Evolutionary conservation across 2,113 vertebrate species (phyloP).

Genomic region (Oryzias celebensis): DNA sequence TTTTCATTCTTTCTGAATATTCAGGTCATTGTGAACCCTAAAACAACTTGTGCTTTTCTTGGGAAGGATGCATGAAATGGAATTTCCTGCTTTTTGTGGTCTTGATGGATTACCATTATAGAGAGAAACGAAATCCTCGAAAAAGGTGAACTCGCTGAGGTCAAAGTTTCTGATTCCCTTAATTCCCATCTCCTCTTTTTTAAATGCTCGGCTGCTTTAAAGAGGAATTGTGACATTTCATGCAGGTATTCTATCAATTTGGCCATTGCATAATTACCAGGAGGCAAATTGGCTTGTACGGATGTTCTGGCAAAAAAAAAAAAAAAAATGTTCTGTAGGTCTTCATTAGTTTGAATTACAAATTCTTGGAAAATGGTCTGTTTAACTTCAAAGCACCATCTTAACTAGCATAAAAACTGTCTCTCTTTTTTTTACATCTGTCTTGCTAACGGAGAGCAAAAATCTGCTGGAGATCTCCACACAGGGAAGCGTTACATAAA

Average conservation of each 20-base stretch:
- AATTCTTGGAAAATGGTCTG: conserved; percentile 2
- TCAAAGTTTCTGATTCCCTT: conserved; percentile 10
- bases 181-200: conserved; percentile 8
- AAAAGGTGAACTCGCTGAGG: neutral
- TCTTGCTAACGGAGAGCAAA: conserved; percentile 25
- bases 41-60: neutral
- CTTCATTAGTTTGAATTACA: conserved; percentile 17
- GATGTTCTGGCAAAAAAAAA: conserved; percentile 8
- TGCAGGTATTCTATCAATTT: conserved; percentile 21
- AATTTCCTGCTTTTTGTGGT: neutral
- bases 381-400: conserved; percentile 6
- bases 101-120: neutral
- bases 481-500: conserved; percentile 12
- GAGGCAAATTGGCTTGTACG: conserved; percentile 20
- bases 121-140: neutral
- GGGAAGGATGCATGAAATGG: neutral
- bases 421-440: conserved; percentile 2
- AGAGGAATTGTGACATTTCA: conserved; percentile 22
- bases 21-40: neutral
- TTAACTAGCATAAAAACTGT: conserved; percentile 5
- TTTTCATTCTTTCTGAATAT: conserved; percentile 1
- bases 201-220: conserved; percentile 2
- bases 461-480: conserved; percentile 21
- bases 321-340: conserved; percentile 1
- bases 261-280: conserved; percentile 24